Evolutionary conservation across 2,113 vertebrate species (phyloP).

Genomic region (Ceyx cyanopectus): DNA sequence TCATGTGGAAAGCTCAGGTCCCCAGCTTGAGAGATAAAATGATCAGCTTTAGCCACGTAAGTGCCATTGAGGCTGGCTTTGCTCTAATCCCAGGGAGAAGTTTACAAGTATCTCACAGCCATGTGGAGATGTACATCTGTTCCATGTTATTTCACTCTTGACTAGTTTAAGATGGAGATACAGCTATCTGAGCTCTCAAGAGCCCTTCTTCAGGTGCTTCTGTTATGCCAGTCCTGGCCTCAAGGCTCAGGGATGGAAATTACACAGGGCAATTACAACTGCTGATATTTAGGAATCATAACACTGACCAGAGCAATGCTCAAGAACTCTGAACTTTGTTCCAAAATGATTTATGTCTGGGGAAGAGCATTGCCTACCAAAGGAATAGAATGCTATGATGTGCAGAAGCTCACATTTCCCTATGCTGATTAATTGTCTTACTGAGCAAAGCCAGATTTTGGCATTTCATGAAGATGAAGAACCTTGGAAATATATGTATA

Average conservation of each 20-base stretch:
- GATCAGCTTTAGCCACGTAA: neutral
- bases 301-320: neutral
- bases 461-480: neutral
- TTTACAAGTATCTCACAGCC: neutral
- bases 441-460: neutral
- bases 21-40: neutral
- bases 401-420: neutral
- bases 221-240: neutral
- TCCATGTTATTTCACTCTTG: neutral
- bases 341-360: accelerated
- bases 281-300: neutral
- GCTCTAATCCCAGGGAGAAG: neutral
- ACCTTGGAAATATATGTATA: neutral
- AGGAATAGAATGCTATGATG: neutral
- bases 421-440: neutral
- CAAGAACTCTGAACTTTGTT: neutral
- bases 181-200: neutral
- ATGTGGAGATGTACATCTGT: accelerated
- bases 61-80: neutral
- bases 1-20: neutral
- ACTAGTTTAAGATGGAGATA: neutral
- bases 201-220: neutral
- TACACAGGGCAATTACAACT: neutral
- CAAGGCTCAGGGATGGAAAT: neutral
- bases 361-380: neutral